These are phyloP conservation scores for Erpetoichthys calabaricus DNA, from an alignment of 2,797 vertebrate species.

Conservation along the genomic window DNA sequence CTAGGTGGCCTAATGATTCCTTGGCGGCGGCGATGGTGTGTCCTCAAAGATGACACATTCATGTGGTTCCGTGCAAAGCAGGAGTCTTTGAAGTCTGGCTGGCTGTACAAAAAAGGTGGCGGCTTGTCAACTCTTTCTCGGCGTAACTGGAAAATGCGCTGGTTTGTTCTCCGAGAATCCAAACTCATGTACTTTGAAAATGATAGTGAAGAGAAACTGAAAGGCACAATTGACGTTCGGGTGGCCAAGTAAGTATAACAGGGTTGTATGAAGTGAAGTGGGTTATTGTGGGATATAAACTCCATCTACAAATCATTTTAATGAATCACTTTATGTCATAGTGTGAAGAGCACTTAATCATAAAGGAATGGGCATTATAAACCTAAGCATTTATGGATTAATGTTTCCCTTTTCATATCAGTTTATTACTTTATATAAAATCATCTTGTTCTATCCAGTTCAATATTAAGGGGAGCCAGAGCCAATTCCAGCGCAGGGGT, in stretches of 20 bases:
- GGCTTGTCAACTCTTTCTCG: slow-evolving; percentile 78
- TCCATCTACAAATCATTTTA: no score
- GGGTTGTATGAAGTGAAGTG: slow-evolving; percentile 1
- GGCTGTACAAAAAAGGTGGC: slow-evolving; percentile 85
- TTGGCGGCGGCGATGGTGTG: slow-evolving; percentile 81
- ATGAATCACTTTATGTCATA: no score
- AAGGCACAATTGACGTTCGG: slow-evolving; percentile 72
- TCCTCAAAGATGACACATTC: slow-evolving; percentile 82
- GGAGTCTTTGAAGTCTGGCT: slow-evolving; percentile 75
- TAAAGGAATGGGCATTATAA: no score
- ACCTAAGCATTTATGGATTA: no score
- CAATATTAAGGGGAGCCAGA: no score
- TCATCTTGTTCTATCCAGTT: no score
- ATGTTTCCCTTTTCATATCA: no score
- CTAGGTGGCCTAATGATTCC: slow-evolving; percentile 80
- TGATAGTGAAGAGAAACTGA: slow-evolving; percentile 76
- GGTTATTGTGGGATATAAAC: no score
- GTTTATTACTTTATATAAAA: no score
- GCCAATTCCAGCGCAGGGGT: no score
- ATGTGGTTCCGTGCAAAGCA: slow-evolving; percentile 91
- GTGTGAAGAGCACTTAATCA: no score
- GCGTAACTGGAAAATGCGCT: slow-evolving; percentile 86
- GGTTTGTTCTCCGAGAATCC: slow-evolving; percentile 76
- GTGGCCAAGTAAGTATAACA: slow-evolving; percentile 58
- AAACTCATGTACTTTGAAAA: slow-evolving; percentile 86